Base-by-base conservation (phyloP, 2,888 invertebrate species). In the Cerastis rubricosa region DNA sequence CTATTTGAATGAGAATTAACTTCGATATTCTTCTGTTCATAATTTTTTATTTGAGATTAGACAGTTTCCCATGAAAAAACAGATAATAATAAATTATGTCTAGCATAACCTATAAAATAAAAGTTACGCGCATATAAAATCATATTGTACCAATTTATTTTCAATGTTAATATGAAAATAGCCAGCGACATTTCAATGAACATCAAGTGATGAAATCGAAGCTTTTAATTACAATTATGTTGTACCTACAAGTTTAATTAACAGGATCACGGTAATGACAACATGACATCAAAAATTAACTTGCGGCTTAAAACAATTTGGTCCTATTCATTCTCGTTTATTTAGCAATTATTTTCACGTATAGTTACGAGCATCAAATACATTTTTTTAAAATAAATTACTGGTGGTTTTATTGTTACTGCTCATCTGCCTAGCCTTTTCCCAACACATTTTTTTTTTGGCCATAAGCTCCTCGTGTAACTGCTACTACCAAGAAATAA, bases 251-350 rank as follows among this genome's bases (percentile, higher is more conserved):
- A 64, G 47, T 71, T 65, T 67, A 49, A 49, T 72, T 69, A 69
- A 65, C n/a, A 67, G 29, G 49, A 67, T 63, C 35, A 51, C 11
- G 25, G 45, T 25, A 51, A 43, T 49, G 43, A 45, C 57, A 63
- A 66, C 49, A 25, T 68, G 14, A 59, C 51, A 29, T 68, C 1
- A 40, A 71, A 78, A 67, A 70, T 14, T 43, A 25, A 74, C 9
- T 51, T 57, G 75, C 19, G 49, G 35, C 57, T 68, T 14, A 14
- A 45, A 74, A 35, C 25, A 71, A 63, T 61, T 70, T 25, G 0
- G 8, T 35, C 12, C 22, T 7, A 22, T 63, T 64, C 59, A 9
- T 11, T 49, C 25, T 43, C 29, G 29, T 22, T 45, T 65, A 14
- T 51, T 43, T 14, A 12, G 14, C n/a, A n/a, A 47, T 64, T 40